Evolutionary conservation across 2,113 vertebrate species (phyloP).

Genomic region (Dendrocopos noguchii): DNA sequence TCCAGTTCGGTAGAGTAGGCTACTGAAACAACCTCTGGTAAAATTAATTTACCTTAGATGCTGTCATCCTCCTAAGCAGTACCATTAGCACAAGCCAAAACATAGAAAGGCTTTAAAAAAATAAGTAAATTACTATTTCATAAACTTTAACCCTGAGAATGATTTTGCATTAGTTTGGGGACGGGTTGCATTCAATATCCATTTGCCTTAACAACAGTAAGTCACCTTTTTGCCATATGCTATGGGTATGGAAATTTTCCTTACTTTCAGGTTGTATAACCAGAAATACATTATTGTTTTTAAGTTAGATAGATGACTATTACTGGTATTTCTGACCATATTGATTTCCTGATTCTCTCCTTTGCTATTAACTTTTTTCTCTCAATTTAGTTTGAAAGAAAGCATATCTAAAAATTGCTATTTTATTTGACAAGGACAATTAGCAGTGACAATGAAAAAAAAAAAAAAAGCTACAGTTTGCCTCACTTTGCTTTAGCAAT

Average conservation of each 20-base stretch:
- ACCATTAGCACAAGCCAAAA: background rate
- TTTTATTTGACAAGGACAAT: background rate
- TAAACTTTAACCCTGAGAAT: background rate
- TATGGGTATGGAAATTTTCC: background rate
- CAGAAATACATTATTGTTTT: background rate
- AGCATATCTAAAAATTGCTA: background rate
- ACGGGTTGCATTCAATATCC: background rate
- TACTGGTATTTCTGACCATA: background rate
- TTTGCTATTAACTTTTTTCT: background rate
- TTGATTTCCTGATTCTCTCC: background rate
- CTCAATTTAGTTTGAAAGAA: background rate
- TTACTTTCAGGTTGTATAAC: conserved; percentile 8
- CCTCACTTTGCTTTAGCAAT: background rate
- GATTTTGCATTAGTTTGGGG: background rate
- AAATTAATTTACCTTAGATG: background rate
- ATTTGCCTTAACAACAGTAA: background rate
- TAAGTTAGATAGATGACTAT: background rate
- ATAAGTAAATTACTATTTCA: background rate
- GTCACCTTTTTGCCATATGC: background rate
- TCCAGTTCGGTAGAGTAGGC: background rate
- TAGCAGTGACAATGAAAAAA: background rate
- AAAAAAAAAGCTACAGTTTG: background rate
- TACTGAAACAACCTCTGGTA: background rate
- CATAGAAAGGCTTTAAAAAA: background rate
- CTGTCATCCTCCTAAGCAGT: background rate